Evolutionary conservation across 2,888 invertebrate genomes (phyloP).

Genomic region (Lottia scabra): DNA sequence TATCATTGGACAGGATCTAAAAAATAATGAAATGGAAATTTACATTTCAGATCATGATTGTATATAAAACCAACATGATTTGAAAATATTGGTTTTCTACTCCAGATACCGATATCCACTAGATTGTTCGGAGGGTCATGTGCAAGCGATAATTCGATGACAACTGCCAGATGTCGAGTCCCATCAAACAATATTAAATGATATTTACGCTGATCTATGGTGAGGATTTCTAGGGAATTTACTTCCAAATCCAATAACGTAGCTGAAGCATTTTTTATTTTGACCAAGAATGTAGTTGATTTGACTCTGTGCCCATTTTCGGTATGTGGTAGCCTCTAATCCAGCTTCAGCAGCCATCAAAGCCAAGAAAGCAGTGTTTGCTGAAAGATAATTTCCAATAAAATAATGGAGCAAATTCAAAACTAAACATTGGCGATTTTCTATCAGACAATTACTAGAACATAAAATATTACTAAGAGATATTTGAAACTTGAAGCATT

Average conservation of each 20-base stretch:
- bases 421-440: too few relatives aligned
- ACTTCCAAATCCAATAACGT: constrained; percentile 48
- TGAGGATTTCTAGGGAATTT: constrained; percentile 48
- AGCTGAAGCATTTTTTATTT: constrained; percentile 36
- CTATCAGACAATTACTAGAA: too few relatives aligned
- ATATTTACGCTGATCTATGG: constrained; percentile 45
- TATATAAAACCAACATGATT: too few relatives aligned
- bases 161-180: too few relatives aligned
- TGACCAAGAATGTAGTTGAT: constrained; percentile 57
- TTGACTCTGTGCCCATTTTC: constrained; percentile 50
- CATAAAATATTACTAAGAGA: too few relatives aligned
- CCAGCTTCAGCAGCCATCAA: constrained; percentile 52
- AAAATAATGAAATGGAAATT: background rate
- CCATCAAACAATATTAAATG: background rate
- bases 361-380: constrained; percentile 50
- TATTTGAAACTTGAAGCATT: too few relatives aligned
- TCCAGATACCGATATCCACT: too few relatives aligned
- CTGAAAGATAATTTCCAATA: constrained; percentile 28
- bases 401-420: too few relatives aligned
- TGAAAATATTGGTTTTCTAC: too few relatives aligned
- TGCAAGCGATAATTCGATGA: too few relatives aligned
- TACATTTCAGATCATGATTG: too few relatives aligned
- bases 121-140: too few relatives aligned
- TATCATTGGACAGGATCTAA: constrained; percentile 34
- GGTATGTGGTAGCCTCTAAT: constrained; percentile 37